phyloP scores from a whole-genome alignment of 1,140 invertebrate species.

The Nasonia giraulti region DNA sequence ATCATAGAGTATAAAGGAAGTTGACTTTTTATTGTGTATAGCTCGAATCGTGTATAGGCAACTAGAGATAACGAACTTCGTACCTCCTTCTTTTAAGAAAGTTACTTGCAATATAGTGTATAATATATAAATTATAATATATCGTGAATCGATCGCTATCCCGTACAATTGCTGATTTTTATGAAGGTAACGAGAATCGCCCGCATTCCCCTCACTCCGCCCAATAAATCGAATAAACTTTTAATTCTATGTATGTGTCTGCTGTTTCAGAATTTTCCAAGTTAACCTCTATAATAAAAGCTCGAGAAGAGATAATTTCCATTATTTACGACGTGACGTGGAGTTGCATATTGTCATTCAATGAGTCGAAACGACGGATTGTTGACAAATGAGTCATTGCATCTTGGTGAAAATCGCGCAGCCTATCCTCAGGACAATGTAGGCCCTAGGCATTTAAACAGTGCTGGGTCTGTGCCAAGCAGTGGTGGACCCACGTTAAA shows the following conservation, averaged over 20 bases:
- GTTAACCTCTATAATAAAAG: slow-evolving; percentile 23
- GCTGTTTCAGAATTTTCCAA: slow-evolving; percentile 39
- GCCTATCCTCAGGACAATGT: slow-evolving; percentile 13
- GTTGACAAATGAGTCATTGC: slow-evolving; percentile 35
- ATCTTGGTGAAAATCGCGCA: slow-evolving; percentile 17
- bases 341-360: slow-evolving; percentile 19
- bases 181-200: slow-evolving; percentile 21
- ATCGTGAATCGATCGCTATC: slow-evolving; percentile 6
- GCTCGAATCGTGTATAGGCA: neutral
- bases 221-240: neutral
- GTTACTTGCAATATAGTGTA: slow-evolving; percentile 24
- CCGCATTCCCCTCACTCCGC: no score
- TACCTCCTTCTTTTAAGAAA: slow-evolving; percentile 22
- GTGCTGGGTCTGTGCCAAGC: slow-evolving; percentile 8
- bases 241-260: slow-evolving; percentile 2
- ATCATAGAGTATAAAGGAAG: neutral
- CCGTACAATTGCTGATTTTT: slow-evolving; percentile 25
- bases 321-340: slow-evolving; percentile 30
- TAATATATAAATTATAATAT: slow-evolving; percentile 37
- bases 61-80: slow-evolving; percentile 5
- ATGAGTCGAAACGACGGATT: slow-evolving; percentile 36
- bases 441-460: slow-evolving; percentile 1
- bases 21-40: neutral
- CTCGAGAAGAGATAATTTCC: neutral
- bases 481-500: neutral